phyloP scores from a whole-genome alignment of 2,113 vertebrate species.

The Chitala chitala region DNA sequence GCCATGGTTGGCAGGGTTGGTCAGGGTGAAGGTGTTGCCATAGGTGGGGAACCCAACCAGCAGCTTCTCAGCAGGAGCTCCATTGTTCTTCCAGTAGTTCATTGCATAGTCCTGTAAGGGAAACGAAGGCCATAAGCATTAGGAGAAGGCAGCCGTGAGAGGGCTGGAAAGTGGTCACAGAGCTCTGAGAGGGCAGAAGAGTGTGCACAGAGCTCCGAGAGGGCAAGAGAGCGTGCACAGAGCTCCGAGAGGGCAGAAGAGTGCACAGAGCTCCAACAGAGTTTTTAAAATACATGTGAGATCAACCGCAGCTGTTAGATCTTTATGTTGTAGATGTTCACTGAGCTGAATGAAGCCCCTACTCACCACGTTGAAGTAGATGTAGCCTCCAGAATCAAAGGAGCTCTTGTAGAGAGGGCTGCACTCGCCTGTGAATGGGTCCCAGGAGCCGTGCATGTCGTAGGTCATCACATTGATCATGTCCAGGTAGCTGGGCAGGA shows the following conservation, averaged over 20 bases:
- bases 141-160: no score
- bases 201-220: no score
- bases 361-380: slow-evolving; percentile 35
- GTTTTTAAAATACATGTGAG: no score
- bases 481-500: slow-evolving; percentile 26
- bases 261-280: no score
- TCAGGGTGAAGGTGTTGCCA: slow-evolving; percentile 31
- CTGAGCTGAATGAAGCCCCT: not conserved
- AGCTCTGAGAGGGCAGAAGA: no score
- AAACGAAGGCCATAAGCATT: no score
- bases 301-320: not conserved
- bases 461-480: slow-evolving; percentile 40
- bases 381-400: slow-evolving; percentile 24
- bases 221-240: no score
- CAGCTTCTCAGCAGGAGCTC: slow-evolving; percentile 34
- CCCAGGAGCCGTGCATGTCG: slow-evolving; percentile 36
- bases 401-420: slow-evolving; percentile 31
- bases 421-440: slow-evolving; percentile 31
- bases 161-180: no score
- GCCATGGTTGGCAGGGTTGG: slow-evolving; percentile 16
- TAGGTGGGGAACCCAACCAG: slow-evolving; percentile 34
- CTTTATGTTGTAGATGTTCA: not conserved
- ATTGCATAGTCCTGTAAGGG: slow-evolving; percentile 25
- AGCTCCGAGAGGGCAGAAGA: no score
- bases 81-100: slow-evolving; percentile 30